Conservation (phyloP, 2,888 invertebrate species). For the Bimastos eiseni region DNA sequence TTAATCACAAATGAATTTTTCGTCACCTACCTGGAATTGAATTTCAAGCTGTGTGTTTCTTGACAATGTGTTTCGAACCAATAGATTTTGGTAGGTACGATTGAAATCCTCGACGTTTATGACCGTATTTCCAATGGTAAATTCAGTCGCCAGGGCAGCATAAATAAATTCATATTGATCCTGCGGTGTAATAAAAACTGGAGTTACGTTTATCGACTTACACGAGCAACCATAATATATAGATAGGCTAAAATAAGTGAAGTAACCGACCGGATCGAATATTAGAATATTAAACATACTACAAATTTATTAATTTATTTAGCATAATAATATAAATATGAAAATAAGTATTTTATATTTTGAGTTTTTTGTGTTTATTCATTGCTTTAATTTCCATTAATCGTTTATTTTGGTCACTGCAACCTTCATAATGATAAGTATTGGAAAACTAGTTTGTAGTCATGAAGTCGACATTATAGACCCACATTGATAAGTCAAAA, state of each 20-base stretch:
- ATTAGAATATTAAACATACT: too few relatives aligned
- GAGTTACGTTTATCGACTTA: not conserved
- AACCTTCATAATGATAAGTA: too few relatives aligned
- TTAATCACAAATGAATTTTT: not conserved
- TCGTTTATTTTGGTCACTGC: too few relatives aligned
- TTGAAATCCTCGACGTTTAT: not conserved
- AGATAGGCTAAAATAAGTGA: not conserved
- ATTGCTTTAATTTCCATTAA: too few relatives aligned
- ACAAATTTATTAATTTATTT: not conserved
- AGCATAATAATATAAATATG: not conserved
- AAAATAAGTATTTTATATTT: not conserved
- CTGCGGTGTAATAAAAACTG: not conserved
- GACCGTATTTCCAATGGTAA: not conserved
- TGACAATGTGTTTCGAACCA: not conserved
- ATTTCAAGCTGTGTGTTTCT: constrained; percentile 1
- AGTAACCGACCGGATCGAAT: not conserved
- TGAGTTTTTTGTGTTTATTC: not conserved
- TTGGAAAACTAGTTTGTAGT: too few relatives aligned
- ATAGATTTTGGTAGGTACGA: not conserved
- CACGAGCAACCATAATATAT: too few relatives aligned
- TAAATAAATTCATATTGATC: constrained; percentile 19
- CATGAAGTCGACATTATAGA: too few relatives aligned
- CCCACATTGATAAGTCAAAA: too few relatives aligned
- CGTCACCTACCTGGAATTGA: not conserved
- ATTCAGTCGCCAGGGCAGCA: not conserved